A percentile compares a stretch with the other conserved stretches of the same genome.
Evolutionary conservation across 2,113 vertebrate species (phyloP).

Genomic region (Stegostoma tigrinum): DNA sequence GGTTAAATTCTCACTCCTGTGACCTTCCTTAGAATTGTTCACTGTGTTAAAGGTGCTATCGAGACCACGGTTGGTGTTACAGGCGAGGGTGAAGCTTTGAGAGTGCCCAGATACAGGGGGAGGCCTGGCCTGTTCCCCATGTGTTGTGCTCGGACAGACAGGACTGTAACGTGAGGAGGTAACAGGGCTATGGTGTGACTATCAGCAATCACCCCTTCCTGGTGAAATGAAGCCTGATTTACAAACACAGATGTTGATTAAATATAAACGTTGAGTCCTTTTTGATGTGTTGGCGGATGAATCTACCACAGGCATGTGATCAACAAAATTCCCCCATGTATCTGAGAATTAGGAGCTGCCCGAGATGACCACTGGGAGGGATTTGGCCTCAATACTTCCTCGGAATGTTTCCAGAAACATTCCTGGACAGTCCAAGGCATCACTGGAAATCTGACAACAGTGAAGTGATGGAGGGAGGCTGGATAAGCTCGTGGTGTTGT

Average conservation of each 20-base stretch:
- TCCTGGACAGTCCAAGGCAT: too few species aligned
- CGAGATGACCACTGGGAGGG: background rate
- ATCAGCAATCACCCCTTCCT: too few species aligned
- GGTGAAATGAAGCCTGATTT: too few species aligned
- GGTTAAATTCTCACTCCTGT: background rate
- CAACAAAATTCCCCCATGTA: background rate
- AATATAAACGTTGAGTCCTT: background rate
- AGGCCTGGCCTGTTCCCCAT: too few species aligned
- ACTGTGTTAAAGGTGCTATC: background rate
- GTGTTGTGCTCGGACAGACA: too few species aligned
- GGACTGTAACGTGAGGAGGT: too few species aligned
- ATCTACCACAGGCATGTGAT: background rate
- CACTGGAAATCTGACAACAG: background rate
- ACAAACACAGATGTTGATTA: background rate
- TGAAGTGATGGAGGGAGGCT: too few species aligned
- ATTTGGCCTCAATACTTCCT: background rate
- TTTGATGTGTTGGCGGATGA: background rate
- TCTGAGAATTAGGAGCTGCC: background rate
- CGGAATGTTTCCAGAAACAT: background rate
- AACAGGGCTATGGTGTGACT: too few species aligned
- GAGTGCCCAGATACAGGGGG: too few species aligned
- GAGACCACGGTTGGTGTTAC: background rate
- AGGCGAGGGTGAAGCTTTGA: background rate
- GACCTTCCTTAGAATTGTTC: background rate
- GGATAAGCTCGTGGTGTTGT: too few species aligned